Evolutionary conservation across 2,113 vertebrate genomes (phyloP).

Genomic region (Cinclus mexicanus): DNA sequence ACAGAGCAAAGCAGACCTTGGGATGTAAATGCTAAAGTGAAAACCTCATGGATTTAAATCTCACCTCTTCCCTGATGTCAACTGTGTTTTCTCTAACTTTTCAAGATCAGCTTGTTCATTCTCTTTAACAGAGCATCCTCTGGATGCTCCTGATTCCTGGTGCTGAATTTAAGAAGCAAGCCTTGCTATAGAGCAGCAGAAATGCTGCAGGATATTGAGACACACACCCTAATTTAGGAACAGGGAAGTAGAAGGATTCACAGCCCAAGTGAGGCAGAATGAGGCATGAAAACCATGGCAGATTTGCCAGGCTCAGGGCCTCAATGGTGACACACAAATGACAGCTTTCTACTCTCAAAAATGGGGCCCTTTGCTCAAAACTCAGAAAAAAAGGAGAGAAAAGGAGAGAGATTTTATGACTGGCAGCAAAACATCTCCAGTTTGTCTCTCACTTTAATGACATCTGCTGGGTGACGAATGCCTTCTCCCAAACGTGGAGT

Average conservation of each 20-base stretch:
- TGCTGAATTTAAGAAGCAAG: neutral
- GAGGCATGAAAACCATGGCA: neutral
- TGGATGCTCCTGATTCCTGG: neutral
- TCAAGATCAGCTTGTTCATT: neutral
- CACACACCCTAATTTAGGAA: neutral
- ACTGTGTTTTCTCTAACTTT: neutral
- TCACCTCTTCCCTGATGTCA: neutral
- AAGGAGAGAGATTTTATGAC: neutral
- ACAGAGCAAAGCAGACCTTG: neutral
- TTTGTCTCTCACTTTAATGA: neutral
- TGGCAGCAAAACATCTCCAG: neutral
- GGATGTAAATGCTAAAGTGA: neutral
- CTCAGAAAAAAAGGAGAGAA: neutral
- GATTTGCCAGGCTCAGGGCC: neutral
- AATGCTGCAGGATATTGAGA: neutral
- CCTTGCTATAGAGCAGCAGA: neutral
- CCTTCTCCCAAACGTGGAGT: neutral
- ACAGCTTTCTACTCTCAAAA: neutral
- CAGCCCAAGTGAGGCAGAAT: neutral
- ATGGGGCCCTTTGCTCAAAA: neutral
- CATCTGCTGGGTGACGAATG: neutral
- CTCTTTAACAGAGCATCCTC: neutral
- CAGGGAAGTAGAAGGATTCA: neutral
- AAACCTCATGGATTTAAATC: neutral
- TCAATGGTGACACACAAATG: neutral